Evolutionary conservation across 2,113 vertebrate genomes (phyloP).

Genomic region (Hydrolagus affinis): DNA sequence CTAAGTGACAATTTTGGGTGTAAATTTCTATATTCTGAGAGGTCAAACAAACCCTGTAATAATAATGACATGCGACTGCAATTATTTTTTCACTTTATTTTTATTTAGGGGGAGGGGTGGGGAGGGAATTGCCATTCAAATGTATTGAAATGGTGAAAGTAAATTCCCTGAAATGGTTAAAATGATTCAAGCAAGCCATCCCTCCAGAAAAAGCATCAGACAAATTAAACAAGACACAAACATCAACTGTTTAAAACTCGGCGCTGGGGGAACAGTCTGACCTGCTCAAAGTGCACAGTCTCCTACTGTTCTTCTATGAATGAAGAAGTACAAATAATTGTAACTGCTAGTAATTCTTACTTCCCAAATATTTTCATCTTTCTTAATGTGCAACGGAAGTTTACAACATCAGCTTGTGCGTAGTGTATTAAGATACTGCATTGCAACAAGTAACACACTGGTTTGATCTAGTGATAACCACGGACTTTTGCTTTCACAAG

Average conservation of each 20-base stretch:
- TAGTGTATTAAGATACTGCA: slow-evolving; percentile 42
- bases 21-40: too few relatives aligned
- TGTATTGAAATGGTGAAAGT: too few relatives aligned
- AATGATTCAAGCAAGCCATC: too few relatives aligned
- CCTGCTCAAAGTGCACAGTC: background rate
- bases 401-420: slow-evolving; percentile 37
- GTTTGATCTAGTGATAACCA: slow-evolving; percentile 38
- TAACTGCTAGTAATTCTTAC: background rate
- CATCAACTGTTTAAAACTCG: background rate
- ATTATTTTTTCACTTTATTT: too few relatives aligned
- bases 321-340: background rate
- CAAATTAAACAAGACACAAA: too few relatives aligned
- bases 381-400: slow-evolving; percentile 41
- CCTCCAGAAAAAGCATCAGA: too few relatives aligned
- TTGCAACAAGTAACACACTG: slow-evolving; percentile 34
- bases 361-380: slow-evolving; percentile 44
- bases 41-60: too few relatives aligned
- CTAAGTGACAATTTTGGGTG: too few relatives aligned
- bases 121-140: too few relatives aligned
- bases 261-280: background rate
- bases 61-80: too few relatives aligned
- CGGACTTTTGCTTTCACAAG: slow-evolving; percentile 44
- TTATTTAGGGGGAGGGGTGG: too few relatives aligned
- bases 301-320: background rate
- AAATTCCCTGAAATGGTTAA: too few relatives aligned